Conservation (phyloP, 2,888 invertebrate genomes). For the Lasioglossum morio region DNA sequence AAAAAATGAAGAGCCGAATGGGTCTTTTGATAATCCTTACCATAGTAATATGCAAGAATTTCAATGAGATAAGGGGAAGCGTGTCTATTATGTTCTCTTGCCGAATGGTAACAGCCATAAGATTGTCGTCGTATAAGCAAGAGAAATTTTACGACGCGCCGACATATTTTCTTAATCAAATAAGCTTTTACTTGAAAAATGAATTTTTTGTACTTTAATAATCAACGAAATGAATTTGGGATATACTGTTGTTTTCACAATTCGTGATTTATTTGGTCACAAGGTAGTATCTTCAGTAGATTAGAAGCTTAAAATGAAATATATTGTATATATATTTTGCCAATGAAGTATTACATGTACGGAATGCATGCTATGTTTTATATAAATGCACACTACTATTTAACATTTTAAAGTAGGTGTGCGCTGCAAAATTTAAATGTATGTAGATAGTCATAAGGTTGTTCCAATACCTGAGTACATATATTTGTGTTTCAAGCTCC, state of each 20-base stretch:
- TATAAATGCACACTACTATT: constrained; percentile 56
- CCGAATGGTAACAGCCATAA: constrained; percentile 84
- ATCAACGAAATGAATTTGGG: constrained; percentile 47
- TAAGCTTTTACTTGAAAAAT: constrained; percentile 43
- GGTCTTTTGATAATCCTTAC: constrained; percentile 79
- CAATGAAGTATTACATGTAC: constrained; percentile 66
- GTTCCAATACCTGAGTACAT: constrained; percentile 63
- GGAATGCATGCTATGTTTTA: constrained; percentile 58
- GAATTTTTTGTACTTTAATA: constrained; percentile 71
- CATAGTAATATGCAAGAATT: constrained; percentile 79
- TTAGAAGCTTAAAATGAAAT: constrained; percentile 51
- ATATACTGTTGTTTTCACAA: constrained; percentile 59
- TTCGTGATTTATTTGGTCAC: constrained; percentile 35
- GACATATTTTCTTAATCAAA: constrained; percentile 59
- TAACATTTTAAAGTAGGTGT: constrained; percentile 38
- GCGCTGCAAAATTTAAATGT: constrained; percentile 54
- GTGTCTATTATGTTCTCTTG: constrained; percentile 84
- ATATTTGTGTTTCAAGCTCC: constrained; percentile 23
- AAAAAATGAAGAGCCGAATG: constrained; percentile 75
- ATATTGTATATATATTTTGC: constrained; percentile 62
- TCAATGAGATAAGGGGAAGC: constrained; percentile 84
- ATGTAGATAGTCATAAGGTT: constrained; percentile 64
- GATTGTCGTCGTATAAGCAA: constrained; percentile 81
- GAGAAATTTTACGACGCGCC: constrained; percentile 68
- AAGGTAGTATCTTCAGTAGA: constrained; percentile 53